These are phyloP conservation scores for Latrodectus elegans DNA, from an alignment of 2,888 invertebrate genomes.

Conservation along the genomic window DNA sequence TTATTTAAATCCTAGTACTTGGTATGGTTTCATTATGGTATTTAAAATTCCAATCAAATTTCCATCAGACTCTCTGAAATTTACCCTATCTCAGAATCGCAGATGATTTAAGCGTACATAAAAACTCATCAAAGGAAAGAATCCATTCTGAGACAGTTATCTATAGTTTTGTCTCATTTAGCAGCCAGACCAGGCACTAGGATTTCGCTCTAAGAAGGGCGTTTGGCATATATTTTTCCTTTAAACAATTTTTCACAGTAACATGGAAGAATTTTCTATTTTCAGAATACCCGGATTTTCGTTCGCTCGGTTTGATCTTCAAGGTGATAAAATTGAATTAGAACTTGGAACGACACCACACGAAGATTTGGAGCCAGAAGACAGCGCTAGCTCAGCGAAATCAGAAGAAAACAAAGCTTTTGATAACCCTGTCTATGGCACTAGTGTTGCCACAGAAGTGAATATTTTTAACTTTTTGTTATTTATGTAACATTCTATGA, in stretches of 20 bases:
- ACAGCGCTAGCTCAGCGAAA: neutral
- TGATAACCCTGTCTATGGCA: slow-evolving; percentile 66
- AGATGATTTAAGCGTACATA: too few species aligned
- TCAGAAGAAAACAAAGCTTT: slow-evolving; percentile 38
- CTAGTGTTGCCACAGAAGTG: slow-evolving; percentile 29
- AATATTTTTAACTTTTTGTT: neutral
- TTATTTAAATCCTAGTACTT: neutral
- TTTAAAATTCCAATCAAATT: neutral
- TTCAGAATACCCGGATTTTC: slow-evolving; percentile 65
- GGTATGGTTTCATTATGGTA: neutral
- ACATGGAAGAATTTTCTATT: neutral
- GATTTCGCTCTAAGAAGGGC: too few species aligned
- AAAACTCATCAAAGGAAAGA: too few species aligned
- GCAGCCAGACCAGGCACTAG: too few species aligned
- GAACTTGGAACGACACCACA: slow-evolving; percentile 70
- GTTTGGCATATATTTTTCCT: neutral
- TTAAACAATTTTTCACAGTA: neutral
- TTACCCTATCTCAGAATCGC: neutral
- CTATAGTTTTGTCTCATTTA: too few species aligned
- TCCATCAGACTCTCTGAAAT: too few species aligned
- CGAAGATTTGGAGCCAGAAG: slow-evolving; percentile 65
- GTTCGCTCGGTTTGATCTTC: slow-evolving; percentile 67
- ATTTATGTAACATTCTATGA: neutral
- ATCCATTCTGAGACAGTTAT: too few species aligned
- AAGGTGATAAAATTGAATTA: slow-evolving; percentile 59